Base-by-base conservation (phyloP, 30 jellyfish, hydroid and myxozoan genomes). In the Cassiopea andromeda region DNA sequence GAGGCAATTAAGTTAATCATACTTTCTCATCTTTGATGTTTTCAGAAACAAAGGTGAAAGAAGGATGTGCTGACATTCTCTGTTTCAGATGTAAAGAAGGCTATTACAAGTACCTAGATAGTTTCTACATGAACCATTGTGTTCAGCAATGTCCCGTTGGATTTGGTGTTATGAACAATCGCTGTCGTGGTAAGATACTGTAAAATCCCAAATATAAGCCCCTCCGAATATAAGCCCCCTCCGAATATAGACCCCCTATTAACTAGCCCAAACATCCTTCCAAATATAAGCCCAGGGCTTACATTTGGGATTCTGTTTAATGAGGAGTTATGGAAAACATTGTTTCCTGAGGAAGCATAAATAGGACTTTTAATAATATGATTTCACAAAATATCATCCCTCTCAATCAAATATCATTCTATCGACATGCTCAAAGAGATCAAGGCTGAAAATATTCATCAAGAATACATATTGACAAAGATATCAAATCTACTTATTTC, bases 31-130 rank as follows among this genome's bases (percentile, higher is more conserved):
- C 4, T 70, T 10, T 70, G 16, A 19, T 38, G 3, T 70, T 70
- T 15, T 46, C 15, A 16, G 68, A 74, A 46, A 27, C 47, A 45
- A 79, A 19, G 16, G 44, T 58, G 73, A 77, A 87, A 60, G 89
- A 67, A 27, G 94, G 94, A 6, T 87, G 94, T 80, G 85, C 59
- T 4, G 90, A 87, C 69, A n/a, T 61, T 13, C 43, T 78, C 13
- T 87, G 94, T 61, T 77, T 64, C 90, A 68, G 69, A 68, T 87
- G 94, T 49, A 78, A 19, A 49, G 69, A 59, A 5, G 94, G 94
- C 18, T 87, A 64, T 79, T 69, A 59, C 81, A 87, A 87, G 57
- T 45, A 59, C 47, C 61, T 64, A 17, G 93, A 86, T 45, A 38
- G 50, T 1, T 14, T 38, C 0, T 87, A 45, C 68, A 79, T 68